Conservation (phyloP, 2,888 invertebrate species). For the Auanema sp. region DNA sequence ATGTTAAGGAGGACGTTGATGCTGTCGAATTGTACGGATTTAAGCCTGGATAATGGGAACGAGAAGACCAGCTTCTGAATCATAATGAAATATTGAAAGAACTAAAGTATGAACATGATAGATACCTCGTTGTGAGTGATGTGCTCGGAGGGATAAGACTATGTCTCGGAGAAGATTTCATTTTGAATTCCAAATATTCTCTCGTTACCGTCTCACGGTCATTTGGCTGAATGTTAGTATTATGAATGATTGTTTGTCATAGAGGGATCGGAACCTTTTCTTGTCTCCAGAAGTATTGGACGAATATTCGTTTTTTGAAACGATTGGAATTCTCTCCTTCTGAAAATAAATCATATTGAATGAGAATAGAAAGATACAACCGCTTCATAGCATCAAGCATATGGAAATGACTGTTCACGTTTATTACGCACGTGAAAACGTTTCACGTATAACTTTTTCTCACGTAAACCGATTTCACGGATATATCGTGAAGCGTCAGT, state of each 20-base stretch:
- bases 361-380: too few relatives aligned
- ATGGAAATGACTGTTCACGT: too few relatives aligned
- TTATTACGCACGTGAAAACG: too few relatives aligned
- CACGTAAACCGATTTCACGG: too few relatives aligned
- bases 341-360: constrained; percentile 5
- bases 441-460: too few relatives aligned
- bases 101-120: not conserved
- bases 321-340: constrained; percentile 30
- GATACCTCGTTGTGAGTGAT: constrained; percentile 1
- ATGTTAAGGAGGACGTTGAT: not conserved
- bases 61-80: constrained; percentile 3
- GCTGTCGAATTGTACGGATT: not conserved
- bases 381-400: too few relatives aligned
- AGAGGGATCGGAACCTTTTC: constrained; percentile 29
- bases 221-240: constrained; percentile 11
- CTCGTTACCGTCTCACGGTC: constrained; percentile 16
- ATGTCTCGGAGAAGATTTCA: constrained; percentile 15
- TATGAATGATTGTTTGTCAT: not conserved
- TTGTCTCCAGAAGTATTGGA: constrained; percentile 54
- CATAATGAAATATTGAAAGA: not conserved
- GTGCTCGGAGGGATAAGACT: constrained; percentile 19
- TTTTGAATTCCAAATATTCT: constrained; percentile 18
- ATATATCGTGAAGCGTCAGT: too few relatives aligned
- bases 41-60: not conserved
- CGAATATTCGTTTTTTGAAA: constrained; percentile 48